phyloP scores from a whole-genome alignment of 2,113 vertebrate genomes.

The Cnemophilus loriae region DNA sequence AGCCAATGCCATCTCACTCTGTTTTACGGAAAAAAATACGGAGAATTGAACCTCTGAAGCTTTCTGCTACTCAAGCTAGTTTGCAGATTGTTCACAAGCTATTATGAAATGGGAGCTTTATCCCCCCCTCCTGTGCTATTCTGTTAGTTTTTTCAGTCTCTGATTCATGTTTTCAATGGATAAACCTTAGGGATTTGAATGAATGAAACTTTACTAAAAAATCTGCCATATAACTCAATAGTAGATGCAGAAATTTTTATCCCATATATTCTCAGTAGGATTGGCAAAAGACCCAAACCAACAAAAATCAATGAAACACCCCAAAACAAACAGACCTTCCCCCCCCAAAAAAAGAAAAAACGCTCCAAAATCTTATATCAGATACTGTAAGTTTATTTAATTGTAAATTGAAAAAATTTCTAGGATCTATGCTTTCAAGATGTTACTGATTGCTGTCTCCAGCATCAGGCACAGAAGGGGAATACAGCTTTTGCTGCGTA shows the following conservation, averaged over 20 bases:
- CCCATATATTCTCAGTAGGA: neutral
- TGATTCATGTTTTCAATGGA: neutral
- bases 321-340: neutral
- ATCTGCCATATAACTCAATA: neutral
- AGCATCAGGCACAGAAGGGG: neutral
- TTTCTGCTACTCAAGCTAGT: neutral
- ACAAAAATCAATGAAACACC: neutral
- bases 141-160: neutral
- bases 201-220: neutral
- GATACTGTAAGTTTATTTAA: neutral
- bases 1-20: neutral
- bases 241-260: neutral
- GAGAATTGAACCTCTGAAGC: neutral
- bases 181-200: neutral
- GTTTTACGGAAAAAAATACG: accelerated
- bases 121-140: neutral
- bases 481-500: neutral
- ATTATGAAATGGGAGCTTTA: neutral
- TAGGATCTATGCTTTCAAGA: neutral
- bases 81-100: neutral
- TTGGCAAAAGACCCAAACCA: neutral
- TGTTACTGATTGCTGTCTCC: accelerated
- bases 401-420: neutral
- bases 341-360: neutral
- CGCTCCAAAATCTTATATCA: neutral